A percentile compares a stretch with the other conserved stretches of the same genome.
Conservation (phyloP, 1,140 invertebrate species). For the Dreissena polymorpha region DNA sequence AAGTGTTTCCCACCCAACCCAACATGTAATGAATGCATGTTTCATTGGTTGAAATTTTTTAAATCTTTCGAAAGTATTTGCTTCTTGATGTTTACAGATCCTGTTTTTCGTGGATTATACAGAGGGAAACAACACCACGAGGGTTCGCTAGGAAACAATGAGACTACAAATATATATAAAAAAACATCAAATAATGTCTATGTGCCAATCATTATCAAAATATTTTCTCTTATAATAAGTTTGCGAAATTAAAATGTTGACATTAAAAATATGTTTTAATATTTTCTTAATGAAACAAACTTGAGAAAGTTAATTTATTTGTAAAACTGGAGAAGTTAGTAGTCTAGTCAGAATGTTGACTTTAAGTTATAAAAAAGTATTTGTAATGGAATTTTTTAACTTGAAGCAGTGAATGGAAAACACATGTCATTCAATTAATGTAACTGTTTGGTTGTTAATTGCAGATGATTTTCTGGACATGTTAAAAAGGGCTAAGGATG, state of each 20-base stretch:
- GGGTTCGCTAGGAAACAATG: slow-evolving; percentile 62
- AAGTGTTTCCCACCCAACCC: too few relatives aligned
- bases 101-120: slow-evolving; percentile 94
- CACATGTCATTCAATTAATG: too few relatives aligned
- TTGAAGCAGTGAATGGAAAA: too few relatives aligned
- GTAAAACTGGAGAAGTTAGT: neutral
- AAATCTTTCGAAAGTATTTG: too few relatives aligned
- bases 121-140: slow-evolving; percentile 91
- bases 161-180: too few relatives aligned
- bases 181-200: too few relatives aligned
- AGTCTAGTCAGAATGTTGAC: neutral
- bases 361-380: too few relatives aligned
- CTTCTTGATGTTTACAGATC: slow-evolving; percentile 81
- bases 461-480: slow-evolving; percentile 88
- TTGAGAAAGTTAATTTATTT: neutral
- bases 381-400: too few relatives aligned
- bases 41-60: slow-evolving; percentile 38
- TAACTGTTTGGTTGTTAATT: too few relatives aligned
- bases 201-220: too few relatives aligned
- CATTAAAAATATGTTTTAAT: neutral
- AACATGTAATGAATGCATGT: neutral
- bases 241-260: neutral
- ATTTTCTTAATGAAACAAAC: neutral
- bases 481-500: slow-evolving; percentile 87
- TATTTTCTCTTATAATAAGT: too few relatives aligned